These are phyloP conservation scores for Eristalis arbustorum DNA, from an alignment of 2,888 invertebrate species.

Conservation along the genomic window DNA sequence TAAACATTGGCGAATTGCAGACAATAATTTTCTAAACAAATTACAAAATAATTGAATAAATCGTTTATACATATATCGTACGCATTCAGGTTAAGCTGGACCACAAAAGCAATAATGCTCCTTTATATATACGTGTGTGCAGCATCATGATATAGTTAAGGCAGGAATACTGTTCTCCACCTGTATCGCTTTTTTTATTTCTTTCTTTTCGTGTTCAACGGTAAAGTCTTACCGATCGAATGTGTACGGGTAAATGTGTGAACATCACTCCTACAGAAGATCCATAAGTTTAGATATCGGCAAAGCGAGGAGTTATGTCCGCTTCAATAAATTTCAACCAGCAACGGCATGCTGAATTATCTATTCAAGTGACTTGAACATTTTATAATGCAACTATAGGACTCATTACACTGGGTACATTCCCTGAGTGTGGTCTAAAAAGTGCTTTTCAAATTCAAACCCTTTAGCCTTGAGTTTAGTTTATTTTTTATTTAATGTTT, in stretches of 20 bases:
- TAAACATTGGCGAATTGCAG: conserved; percentile 31
- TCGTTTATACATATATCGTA: conserved; percentile 2
- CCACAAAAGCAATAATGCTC: conserved; percentile 26
- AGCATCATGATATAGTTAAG: conserved; percentile 4
- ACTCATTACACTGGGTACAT: not conserved
- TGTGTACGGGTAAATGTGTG: conserved; percentile 30
- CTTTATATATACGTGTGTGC: conserved; percentile 21
- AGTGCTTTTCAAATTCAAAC: no score
- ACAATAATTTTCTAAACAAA: conserved; percentile 53
- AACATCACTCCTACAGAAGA: conserved; percentile 23
- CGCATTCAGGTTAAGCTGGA: conserved; percentile 15
- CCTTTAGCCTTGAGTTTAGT: no score
- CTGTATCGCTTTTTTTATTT: not conserved
- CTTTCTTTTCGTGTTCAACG: not conserved
- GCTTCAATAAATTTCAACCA: conserved; percentile 16
- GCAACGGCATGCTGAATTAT: not conserved
- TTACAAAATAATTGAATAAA: conserved; percentile 59
- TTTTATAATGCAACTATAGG: not conserved
- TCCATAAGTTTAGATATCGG: conserved; percentile 17
- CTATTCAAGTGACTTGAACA: conserved; percentile 19
- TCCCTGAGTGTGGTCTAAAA: no score
- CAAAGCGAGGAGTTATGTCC: conserved; percentile 27
- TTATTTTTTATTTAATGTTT: not conserved
- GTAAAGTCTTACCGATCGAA: conserved; percentile 30
- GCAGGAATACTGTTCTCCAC: not conserved